Base-by-base conservation (phyloP, 2,888 invertebrate genomes). In the Drosophila lutescens region DNA sequence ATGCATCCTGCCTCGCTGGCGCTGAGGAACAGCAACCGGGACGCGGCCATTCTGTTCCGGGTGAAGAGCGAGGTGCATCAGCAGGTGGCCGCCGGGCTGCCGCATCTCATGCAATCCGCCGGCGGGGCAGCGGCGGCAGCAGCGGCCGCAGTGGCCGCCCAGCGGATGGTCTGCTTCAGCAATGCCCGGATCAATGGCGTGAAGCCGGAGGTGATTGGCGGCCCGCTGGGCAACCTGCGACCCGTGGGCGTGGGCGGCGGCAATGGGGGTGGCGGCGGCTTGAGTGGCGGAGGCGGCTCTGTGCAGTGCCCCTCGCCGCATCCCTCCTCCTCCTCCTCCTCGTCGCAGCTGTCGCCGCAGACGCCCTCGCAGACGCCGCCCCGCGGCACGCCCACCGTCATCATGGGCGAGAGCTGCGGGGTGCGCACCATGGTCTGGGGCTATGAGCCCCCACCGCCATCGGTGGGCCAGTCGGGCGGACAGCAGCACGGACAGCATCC, bases 371-470 rank as follows among this genome's bases (percentile, higher is more conserved):
- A 91, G 81, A 91, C 91, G 32, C 91, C 92, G 69, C 91, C 92
- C 6, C 94, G 93, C 89, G 95, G 91, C 86, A 96, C 97, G 55
- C 97, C 98, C 34, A 96, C 97, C 51, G 97, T 97, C 74, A 97
- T 98, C 79, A 97, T 98, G 97, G 97, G 97, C 53, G 97, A 98
- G 92, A 97, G 97, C 41, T 98, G 97, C 59, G 97, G 97, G 44
- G 97, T 98, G 0, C 93, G 95, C 50, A 94, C 94, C 26, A 94
- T 94, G 94, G 94, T 94, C 71, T 94, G 94, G 94, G 94, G 94
- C 58, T 92, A 92, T 61, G 92, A 92, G 69, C 92, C 94, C 20
- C 94, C 94, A 54, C 94, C 94, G 41, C 90, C 90, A 0, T 47
- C 77, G 6, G 73, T 84, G 57, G 79, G 77, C 1, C 46, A 47